Percentiles rank a stretch among this genome's conserved stretches.
phyloP scores from a whole-genome alignment of 2,113 vertebrate species.

The Epinephelus lanceolatus region DNA sequence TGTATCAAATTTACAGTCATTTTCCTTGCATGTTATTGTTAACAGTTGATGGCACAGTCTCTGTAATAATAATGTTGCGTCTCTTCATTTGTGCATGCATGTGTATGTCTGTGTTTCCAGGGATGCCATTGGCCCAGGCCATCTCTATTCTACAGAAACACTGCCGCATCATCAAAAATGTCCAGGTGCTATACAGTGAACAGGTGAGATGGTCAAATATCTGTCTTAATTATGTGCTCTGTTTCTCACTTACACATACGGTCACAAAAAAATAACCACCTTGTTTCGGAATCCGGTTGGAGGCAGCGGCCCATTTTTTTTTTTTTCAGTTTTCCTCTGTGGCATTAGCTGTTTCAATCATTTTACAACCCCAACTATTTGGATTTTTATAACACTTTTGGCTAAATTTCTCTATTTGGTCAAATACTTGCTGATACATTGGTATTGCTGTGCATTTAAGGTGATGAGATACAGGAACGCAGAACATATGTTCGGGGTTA shows the following conservation, averaged over 20 bases:
- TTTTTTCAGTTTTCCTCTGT: not conserved
- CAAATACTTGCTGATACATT: no score
- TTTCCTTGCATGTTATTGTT: not conserved
- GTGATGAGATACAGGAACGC: not conserved
- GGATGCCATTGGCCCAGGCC: conserved; percentile 98
- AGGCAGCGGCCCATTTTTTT: not conserved
- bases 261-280: not conserved
- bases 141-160: conserved; percentile 98
- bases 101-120: conserved; percentile 76
- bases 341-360: not conserved
- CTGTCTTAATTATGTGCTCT: not conserved
- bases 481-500: not conserved
- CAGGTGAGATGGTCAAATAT: conserved; percentile 84
- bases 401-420: no score
- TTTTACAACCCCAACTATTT: not conserved
- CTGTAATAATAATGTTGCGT: not conserved
- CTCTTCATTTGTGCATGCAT: not conserved
- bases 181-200: conserved; percentile 99
- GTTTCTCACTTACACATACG: no score
- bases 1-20: not conserved
- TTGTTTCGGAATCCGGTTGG: not conserved
- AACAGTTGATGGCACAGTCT: not conserved
- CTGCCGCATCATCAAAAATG: conserved; percentile 98
- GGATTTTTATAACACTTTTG: not conserved
- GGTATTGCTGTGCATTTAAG: no score